Evolutionary conservation across 2,797 vertebrate species (phyloP).

Genomic region (Luscinia megarhynchos): DNA sequence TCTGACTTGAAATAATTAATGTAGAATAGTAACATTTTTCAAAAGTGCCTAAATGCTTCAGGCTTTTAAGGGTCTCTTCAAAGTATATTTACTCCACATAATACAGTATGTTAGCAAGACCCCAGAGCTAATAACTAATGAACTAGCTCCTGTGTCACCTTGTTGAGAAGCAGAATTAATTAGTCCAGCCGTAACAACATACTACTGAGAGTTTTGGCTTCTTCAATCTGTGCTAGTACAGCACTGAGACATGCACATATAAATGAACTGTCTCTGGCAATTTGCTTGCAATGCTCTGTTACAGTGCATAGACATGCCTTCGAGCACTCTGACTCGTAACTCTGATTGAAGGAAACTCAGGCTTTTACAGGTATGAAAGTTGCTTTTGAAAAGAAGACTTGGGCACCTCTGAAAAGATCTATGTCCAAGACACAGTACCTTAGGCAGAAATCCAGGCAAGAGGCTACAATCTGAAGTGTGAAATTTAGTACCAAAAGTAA

Average conservation of each 20-base stretch:
- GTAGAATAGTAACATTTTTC: constrained; percentile 15
- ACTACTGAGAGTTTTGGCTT: background rate
- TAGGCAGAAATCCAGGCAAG: background rate
- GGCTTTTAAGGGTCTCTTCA: constrained; percentile 17
- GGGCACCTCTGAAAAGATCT: background rate
- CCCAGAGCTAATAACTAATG: constrained; percentile 45
- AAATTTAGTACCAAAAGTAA: background rate
- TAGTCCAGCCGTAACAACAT: background rate
- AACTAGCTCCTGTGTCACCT: background rate
- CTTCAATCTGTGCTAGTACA: background rate
- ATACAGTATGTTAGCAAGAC: background rate
- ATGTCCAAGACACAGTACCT: background rate
- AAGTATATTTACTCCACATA: constrained; percentile 6
- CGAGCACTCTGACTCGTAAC: background rate
- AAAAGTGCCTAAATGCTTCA: constrained; percentile 11
- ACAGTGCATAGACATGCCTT: background rate
- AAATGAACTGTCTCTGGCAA: background rate
- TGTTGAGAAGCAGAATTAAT: constrained; percentile 37
- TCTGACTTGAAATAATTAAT: constrained; percentile 15
- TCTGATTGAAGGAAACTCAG: background rate
- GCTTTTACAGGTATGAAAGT: background rate
- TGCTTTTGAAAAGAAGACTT: constrained; percentile 8
- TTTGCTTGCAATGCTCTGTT: background rate
- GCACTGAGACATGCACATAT: background rate
- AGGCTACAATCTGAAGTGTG: background rate